Evolutionary conservation across 2,888 invertebrate genomes (phyloP), one percentile per base, ranked within the genome.

Genomic region (Lampropteryx suffumata): DNA sequence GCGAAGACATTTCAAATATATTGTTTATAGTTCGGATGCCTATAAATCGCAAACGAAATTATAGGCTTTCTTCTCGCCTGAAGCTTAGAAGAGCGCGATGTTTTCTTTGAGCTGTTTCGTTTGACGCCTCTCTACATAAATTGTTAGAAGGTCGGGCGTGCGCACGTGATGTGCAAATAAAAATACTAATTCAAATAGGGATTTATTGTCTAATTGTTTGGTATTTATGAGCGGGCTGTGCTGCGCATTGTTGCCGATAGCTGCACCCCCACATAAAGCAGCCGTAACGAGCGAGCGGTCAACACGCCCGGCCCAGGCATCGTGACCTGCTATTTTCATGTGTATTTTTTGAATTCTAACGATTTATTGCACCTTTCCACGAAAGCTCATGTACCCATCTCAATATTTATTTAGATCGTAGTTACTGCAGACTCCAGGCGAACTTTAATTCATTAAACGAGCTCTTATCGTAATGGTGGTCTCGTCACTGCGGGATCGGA

Each of bases 151-250:
- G 73, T 68, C 54, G 41, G 71, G 72, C 73, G 72, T 64, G 76
- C 75, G 84, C 80, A 84, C 84, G 82, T 84, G 85, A 86, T 71
- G 81, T 71, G 82, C 79, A 82, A 83, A 84, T 82, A 84, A 84
- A 85, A 84, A 82, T 79, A 82, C 82, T 78, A 79, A 84, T 84
- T 78, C 77, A 78, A 79, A 73, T 67, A 71, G 67, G 73, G 76
- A 84, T 84, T 84, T 84, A 84, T 84, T 69, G 78, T 79, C 75
- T 85, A 83, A 86, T 84, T 84, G 84, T 83, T 83, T 76, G 65
- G 69, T 75, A 84, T 84, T 85, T 84, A 84, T 76, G 82, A 76
- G 76, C 73, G 70, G 66, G 65, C 37, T 34, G 43, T 27, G 69
- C 62, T 63, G 73, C 65, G 73, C 76, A 82, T 80, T 82, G 82